phyloP scores from a whole-genome alignment of 2,113 vertebrate species.

The Microcebus ravelobensis region DNA sequence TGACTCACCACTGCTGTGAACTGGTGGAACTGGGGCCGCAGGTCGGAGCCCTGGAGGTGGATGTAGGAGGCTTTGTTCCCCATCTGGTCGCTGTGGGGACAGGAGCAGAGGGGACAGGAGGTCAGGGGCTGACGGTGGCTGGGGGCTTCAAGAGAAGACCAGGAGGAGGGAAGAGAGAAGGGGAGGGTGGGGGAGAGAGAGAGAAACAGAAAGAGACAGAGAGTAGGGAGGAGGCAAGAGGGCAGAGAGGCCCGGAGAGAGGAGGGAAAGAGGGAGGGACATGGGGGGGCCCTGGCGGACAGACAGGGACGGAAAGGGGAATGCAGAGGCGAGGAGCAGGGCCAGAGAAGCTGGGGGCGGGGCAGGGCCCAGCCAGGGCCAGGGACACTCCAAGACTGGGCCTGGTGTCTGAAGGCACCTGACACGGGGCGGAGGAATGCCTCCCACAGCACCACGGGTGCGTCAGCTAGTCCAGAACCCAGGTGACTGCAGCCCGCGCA shows the following conservation, averaged over 20 bases:
- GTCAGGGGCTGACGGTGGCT: background rate
- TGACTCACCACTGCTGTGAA: conserved; percentile 97
- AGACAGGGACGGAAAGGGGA: too few relatives aligned
- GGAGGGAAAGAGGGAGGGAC: background rate
- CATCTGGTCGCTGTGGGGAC: conserved; percentile 93
- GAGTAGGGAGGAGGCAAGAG: background rate
- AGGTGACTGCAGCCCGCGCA: accelerated
- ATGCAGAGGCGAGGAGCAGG: background rate
- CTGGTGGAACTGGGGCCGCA: conserved; percentile 96
- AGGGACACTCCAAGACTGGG: background rate
- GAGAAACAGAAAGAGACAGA: accelerated
- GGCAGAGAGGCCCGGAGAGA: background rate
- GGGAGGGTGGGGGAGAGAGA: too few relatives aligned
- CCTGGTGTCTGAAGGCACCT: accelerated
- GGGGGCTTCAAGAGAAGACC: accelerated
- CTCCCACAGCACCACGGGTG: accelerated
- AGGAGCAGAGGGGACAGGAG: background rate
- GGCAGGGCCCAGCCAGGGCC: accelerated
- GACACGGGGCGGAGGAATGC: background rate
- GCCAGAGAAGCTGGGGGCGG: accelerated
- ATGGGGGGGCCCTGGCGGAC: accelerated
- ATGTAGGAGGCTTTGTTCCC: conserved; percentile 97
- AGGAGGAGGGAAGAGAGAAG: background rate
- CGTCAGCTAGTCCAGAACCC: accelerated
- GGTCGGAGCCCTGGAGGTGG: conserved; percentile 94